Conservation (phyloP, 2,113 vertebrate species). For the Colinus virginianus region DNA sequence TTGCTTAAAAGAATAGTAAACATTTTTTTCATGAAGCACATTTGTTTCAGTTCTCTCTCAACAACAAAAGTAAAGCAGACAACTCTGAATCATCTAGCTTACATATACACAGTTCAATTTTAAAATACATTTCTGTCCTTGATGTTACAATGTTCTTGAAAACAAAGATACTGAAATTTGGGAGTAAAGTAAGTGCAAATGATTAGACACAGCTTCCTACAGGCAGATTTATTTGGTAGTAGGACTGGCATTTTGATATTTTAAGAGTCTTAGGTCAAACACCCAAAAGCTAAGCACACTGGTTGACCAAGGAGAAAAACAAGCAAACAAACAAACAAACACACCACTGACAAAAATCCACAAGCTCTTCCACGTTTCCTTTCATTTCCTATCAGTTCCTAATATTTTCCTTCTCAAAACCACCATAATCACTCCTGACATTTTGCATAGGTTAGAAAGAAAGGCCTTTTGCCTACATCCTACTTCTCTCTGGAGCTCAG, state of each 20-base stretch:
- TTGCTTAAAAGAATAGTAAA: conserved; percentile 46
- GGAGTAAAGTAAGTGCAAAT: background rate
- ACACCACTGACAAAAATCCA: background rate
- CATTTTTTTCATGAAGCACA: background rate
- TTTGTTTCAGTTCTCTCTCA: background rate
- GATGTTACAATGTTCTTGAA: background rate
- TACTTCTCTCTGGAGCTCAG: background rate
- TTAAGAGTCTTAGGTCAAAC: background rate
- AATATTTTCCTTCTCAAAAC: background rate
- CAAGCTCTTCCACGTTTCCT: background rate
- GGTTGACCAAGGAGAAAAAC: rapidly evolving
- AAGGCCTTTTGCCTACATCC: background rate
- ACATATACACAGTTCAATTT: background rate
- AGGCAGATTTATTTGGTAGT: background rate
- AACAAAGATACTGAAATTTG: background rate
- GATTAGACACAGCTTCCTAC: rapidly evolving
- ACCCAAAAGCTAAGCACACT: background rate
- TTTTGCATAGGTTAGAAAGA: rapidly evolving
- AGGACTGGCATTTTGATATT: background rate
- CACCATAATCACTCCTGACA: background rate
- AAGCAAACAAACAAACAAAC: background rate
- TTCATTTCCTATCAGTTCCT: background rate
- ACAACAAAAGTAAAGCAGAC: background rate
- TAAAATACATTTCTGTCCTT: background rate
- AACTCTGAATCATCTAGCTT: too few species aligned